These are phyloP conservation scores for Carettochelys insculpta DNA, from an alignment of 2,113 vertebrate genomes.

Conservation along the genomic window DNA sequence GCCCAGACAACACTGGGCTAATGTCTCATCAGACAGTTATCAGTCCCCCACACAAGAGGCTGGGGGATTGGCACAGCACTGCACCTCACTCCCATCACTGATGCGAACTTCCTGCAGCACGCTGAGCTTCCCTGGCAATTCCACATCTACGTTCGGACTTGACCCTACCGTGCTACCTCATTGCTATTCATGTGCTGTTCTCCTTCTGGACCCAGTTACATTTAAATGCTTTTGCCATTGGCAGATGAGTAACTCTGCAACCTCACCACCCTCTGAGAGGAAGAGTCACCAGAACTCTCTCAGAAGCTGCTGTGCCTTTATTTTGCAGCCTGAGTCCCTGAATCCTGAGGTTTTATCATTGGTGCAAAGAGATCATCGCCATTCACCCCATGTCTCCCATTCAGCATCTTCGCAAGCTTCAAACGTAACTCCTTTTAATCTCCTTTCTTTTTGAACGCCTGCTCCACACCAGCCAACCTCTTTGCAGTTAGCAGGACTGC, in stretches of 20 bases:
- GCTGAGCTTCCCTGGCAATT: not conserved
- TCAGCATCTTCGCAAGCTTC: not conserved
- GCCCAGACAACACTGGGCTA: too few species aligned
- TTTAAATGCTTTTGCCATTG: not conserved
- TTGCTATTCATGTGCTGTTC: not conserved
- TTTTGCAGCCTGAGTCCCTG: not conserved
- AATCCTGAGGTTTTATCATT: not conserved
- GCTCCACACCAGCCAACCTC: not conserved
- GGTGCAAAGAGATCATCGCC: not conserved
- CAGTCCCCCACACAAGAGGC: not conserved
- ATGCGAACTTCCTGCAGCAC: not conserved
- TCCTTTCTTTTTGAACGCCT: not conserved
- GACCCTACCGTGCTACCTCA: not conserved
- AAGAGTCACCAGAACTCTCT: not conserved
- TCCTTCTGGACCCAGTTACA: not conserved
- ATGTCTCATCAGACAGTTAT: too few species aligned
- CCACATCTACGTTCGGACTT: not conserved
- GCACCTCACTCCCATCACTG: not conserved
- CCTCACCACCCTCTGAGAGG: not conserved
- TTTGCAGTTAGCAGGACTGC: not conserved
- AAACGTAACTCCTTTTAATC: not conserved
- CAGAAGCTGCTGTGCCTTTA: not conserved
- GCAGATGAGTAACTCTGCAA: not conserved
- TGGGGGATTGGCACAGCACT: not conserved
- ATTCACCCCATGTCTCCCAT: not conserved